These are phyloP conservation scores for Nothoprocta pentlandii DNA, from an alignment of 2,113 vertebrate species.

Conservation along the genomic window DNA sequence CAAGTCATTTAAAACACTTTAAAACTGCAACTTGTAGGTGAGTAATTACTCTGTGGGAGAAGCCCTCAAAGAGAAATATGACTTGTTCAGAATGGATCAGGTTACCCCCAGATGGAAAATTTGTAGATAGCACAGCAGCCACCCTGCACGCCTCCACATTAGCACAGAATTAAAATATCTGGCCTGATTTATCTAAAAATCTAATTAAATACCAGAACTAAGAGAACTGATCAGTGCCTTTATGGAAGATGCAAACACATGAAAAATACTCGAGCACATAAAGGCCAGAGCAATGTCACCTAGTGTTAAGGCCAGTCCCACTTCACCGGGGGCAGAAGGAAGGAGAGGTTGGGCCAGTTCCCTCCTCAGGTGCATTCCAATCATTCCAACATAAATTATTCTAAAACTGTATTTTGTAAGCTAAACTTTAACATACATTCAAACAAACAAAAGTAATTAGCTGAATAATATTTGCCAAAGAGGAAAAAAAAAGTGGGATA, in stretches of 20 bases:
- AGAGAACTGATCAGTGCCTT: background rate
- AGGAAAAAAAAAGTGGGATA: background rate
- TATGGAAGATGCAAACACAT: background rate
- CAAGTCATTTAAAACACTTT: background rate
- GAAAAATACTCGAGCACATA: no score
- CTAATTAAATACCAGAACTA: background rate
- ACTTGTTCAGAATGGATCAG: background rate
- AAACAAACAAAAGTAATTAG: background rate
- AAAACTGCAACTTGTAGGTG: background rate
- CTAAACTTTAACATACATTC: background rate
- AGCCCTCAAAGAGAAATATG: background rate
- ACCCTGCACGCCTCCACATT: rapidly evolving
- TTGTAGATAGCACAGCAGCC: rapidly evolving
- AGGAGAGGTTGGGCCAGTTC: background rate
- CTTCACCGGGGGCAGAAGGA: background rate
- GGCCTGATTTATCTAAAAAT: background rate
- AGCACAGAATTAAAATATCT: background rate
- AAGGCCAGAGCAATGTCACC: rapidly evolving
- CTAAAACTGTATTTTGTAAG: background rate
- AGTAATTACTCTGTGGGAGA: background rate
- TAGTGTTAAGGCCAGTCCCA: background rate
- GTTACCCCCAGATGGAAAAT: background rate
- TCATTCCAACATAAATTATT: background rate
- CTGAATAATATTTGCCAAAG: background rate
- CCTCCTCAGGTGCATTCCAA: background rate